Evolutionary conservation across 2,113 vertebrate genomes (phyloP).

Genomic region (Amphilophus citrinellus): DNA sequence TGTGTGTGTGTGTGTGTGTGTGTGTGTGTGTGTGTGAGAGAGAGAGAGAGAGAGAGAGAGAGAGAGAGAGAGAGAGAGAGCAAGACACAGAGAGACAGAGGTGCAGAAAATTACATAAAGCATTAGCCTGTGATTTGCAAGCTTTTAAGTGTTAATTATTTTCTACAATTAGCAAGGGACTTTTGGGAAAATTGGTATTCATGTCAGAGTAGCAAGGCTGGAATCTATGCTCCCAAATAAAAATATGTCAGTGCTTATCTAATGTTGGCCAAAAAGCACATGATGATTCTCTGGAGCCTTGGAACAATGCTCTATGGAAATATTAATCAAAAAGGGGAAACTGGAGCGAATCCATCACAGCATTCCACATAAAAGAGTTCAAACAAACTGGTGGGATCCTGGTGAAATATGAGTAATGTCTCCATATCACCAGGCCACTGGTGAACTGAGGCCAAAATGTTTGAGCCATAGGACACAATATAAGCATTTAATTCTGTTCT

Average conservation of each 20-base stretch:
- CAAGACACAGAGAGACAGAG: background rate
- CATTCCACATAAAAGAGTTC: conserved; percentile 18
- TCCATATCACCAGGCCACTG: background rate
- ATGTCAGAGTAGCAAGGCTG: conserved; percentile 28
- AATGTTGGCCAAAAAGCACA: conserved; percentile 50
- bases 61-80: background rate
- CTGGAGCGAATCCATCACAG: conserved; percentile 14
- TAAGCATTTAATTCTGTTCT: conserved; percentile 3
- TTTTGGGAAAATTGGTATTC: conserved; percentile 23
- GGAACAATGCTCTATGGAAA: conserved; percentile 38
- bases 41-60: no score
- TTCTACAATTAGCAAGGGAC: conserved; percentile 1
- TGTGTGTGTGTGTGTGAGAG: background rate
- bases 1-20: background rate
- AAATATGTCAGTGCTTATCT: conserved; percentile 44
- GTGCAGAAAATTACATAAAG: background rate
- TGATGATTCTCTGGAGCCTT: conserved; percentile 47
- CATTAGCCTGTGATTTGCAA: background rate
- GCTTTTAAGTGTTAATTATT: background rate
- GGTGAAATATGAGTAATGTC: background rate
- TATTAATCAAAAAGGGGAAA: conserved; percentile 32
- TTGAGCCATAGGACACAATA: background rate
- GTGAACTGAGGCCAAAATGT: background rate
- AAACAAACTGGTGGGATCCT: background rate
- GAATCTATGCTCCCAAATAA: conserved; percentile 20